Evolutionary conservation across 2,113 vertebrate species (phyloP).

Genomic region (Gopherus flavomarginatus): DNA sequence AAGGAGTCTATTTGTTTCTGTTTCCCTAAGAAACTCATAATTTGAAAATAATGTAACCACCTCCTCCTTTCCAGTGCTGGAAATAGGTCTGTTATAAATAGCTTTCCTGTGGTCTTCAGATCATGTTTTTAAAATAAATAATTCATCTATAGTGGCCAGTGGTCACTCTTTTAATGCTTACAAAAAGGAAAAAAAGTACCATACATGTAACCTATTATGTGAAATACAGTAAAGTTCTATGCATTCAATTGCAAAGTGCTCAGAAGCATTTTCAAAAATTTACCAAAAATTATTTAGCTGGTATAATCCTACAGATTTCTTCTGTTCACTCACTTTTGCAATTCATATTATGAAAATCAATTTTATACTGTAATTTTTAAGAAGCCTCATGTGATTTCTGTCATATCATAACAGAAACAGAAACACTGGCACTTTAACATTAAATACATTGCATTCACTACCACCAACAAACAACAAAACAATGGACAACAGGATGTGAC

Average conservation of each 20-base stretch:
- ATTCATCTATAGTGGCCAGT: conserved; percentile 75
- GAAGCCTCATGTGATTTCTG: neutral
- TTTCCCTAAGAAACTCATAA: conserved; percentile 41
- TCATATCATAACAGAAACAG: neutral
- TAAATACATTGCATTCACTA: conserved; percentile 72
- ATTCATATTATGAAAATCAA: neutral
- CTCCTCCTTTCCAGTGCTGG: neutral
- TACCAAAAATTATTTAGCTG: neutral
- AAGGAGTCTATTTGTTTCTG: conserved; percentile 51
- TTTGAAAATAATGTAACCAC: conserved; percentile 55
- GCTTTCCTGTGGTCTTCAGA: conserved; percentile 64
- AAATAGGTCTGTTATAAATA: conserved; percentile 54
- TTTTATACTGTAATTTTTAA: conserved; percentile 2
- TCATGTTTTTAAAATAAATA: conserved; percentile 81
- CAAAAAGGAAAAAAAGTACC: neutral
- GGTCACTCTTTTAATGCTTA: conserved; percentile 62
- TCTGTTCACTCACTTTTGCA: conserved; percentile 29
- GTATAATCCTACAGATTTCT: conserved; percentile 27
- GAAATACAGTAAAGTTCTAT: conserved; percentile 10
- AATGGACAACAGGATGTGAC: conserved; percentile 74
- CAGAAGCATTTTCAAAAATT: neutral
- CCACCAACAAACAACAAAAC: conserved; percentile 71
- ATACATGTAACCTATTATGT: neutral
- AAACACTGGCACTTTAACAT: conserved; percentile 40
- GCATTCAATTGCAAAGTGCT: neutral